These are phyloP conservation scores for Gonioctena quinquepunctata DNA, from an alignment of 1,140 invertebrate species.

Conservation along the genomic window DNA sequence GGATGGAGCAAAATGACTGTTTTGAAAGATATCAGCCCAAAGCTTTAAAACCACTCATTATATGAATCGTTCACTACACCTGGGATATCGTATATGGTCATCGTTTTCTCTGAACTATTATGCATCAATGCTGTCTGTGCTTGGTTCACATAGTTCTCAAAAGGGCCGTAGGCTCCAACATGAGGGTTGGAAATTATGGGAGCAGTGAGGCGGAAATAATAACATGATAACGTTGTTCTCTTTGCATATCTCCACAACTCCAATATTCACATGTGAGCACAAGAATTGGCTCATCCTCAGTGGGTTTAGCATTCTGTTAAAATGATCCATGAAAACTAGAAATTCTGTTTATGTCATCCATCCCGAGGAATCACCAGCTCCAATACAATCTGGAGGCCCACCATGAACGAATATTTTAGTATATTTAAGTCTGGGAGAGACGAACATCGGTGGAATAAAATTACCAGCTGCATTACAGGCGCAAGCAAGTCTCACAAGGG, in stretches of 20 bases:
- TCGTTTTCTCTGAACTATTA: conserved; percentile 55
- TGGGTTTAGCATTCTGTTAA: conserved; percentile 29
- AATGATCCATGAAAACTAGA: conserved; percentile 41
- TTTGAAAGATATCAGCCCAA: no score
- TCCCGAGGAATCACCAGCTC: conserved; percentile 38
- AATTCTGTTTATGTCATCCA: conserved; percentile 47
- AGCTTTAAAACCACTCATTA: no score
- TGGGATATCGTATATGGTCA: conserved; percentile 58
- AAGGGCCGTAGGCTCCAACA: no score
- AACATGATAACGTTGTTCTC: conserved; percentile 43
- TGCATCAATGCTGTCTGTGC: conserved; percentile 54
- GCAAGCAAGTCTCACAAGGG: conserved; percentile 31
- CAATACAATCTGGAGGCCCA: conserved; percentile 41
- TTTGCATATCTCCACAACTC: conserved; percentile 33
- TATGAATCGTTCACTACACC: conserved; percentile 42
- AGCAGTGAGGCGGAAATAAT: conserved; percentile 49
- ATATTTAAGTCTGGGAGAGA: conserved; percentile 39
- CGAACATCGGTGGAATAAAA: conserved; percentile 46
- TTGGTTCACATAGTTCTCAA: conserved; percentile 51
- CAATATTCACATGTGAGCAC: conserved; percentile 43
- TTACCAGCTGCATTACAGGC: conserved; percentile 42
- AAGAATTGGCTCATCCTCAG: conserved; percentile 26
- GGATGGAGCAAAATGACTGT: conserved; percentile 21
- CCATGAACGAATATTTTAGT: conserved; percentile 32
- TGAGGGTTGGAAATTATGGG: conserved; percentile 49